Percentiles rank a stretch among this genome's conserved stretches.
These are phyloP conservation scores for Dioctria rufipes DNA, from an alignment of 2,888 invertebrate genomes.

Conservation along the genomic window DNA sequence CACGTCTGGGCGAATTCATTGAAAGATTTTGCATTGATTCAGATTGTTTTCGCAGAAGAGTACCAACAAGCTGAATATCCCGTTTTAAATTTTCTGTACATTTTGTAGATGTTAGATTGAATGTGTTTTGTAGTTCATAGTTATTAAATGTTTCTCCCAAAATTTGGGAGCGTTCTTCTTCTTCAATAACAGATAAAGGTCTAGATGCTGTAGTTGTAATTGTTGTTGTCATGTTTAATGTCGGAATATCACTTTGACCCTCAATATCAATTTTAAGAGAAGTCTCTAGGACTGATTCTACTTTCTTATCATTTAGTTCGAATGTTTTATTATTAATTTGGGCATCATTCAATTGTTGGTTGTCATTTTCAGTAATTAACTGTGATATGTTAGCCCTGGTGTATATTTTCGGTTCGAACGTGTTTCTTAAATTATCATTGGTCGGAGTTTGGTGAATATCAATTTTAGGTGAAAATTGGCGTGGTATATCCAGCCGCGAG, in stretches of 20 bases:
- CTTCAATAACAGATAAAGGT: constrained; percentile 66
- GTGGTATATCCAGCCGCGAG: background rate
- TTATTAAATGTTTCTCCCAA: background rate
- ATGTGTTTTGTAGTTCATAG: constrained; percentile 52
- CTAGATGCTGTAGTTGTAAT: constrained; percentile 61
- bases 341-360: constrained; percentile 16
- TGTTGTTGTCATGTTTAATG: constrained; percentile 63
- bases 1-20: constrained; percentile 62
- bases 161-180: constrained; percentile 63
- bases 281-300: background rate
- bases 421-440: background rate
- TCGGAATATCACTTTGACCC: background rate
- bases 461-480: background rate
- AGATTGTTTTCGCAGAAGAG: constrained; percentile 68
- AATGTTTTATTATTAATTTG: constrained; percentile 66
- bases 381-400: background rate
- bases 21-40: constrained; percentile 70
- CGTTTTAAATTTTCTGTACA: constrained; percentile 63
- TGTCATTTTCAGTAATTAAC: constrained; percentile 45
- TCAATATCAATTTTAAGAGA: background rate
- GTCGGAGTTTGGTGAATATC: background rate
- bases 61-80: constrained; percentile 67
- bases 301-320: constrained; percentile 62
- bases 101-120: constrained; percentile 38
- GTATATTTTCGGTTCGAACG: constrained; percentile 14